A percentile compares a stretch with the other conserved stretches of the same genome.
These are phyloP conservation scores for Cylloceria caligata DNA, from an alignment of 2,888 invertebrate species.

Conservation along the genomic window DNA sequence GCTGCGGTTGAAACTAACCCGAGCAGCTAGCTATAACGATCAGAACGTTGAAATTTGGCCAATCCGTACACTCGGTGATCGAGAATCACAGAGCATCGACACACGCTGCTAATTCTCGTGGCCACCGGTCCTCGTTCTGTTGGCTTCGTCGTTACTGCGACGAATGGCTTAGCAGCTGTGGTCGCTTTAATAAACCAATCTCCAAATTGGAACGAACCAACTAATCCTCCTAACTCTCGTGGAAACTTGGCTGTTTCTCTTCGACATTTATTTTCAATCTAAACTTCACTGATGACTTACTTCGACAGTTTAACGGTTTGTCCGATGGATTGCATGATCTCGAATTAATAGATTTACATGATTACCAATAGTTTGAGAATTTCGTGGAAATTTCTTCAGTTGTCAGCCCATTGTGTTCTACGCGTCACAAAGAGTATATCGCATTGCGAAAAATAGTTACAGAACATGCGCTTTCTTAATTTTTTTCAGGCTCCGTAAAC, in stretches of 20 bases:
- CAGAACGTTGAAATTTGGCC: constrained; percentile 43
- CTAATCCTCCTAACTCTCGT: not conserved
- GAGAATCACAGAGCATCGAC: constrained; percentile 26
- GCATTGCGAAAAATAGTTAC: too few species aligned
- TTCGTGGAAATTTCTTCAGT: too few species aligned
- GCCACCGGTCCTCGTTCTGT: constrained; percentile 24
- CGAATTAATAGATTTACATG: too few species aligned
- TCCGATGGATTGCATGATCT: not conserved
- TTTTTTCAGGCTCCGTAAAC: too few species aligned
- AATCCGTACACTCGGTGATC: constrained; percentile 22
- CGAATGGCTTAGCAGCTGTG: constrained; percentile 4
- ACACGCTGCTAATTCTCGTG: constrained; percentile 2
- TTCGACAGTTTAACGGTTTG: not conserved
- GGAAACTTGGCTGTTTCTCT: constrained; percentile 1
- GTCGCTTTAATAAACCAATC: constrained; percentile 10
- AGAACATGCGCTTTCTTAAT: too few species aligned
- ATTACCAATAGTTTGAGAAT: too few species aligned
- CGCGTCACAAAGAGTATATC: too few species aligned
- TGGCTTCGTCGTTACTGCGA: constrained; percentile 18
- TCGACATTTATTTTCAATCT: not conserved
- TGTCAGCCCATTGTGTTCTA: too few species aligned
- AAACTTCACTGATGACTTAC: not conserved
- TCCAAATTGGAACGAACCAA: constrained; percentile 18
- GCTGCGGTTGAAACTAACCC: not conserved
- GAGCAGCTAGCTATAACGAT: constrained; percentile 31